phyloP scores from a whole-genome alignment of 2,888 invertebrate species.

The Rhodophaea formosa region DNA sequence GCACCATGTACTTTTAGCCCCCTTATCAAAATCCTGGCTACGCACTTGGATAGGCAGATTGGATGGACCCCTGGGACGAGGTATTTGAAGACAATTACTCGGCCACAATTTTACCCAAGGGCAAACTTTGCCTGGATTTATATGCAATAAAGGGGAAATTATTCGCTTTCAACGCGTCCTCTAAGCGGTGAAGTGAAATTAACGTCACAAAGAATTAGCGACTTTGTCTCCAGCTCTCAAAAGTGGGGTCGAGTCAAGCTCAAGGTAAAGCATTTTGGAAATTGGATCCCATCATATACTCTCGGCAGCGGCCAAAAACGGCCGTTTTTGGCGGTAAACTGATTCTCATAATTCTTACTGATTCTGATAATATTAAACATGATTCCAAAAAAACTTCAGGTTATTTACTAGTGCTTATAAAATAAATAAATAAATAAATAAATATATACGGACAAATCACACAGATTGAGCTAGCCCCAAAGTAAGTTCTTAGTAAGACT shows the following conservation, averaged over 20 bases:
- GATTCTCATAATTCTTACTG: too few relatives aligned
- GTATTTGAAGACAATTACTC: neutral
- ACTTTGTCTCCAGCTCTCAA: neutral
- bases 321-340: too few relatives aligned
- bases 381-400: too few relatives aligned
- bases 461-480: too few relatives aligned
- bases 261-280: neutral
- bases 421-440: too few relatives aligned
- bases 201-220: neutral
- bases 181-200: neutral
- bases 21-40: too few relatives aligned
- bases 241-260: neutral
- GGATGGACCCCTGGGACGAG: neutral
- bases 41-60: neutral
- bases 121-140: constrained; percentile 2
- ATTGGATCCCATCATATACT: neutral
- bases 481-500: too few relatives aligned
- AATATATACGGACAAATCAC: too few relatives aligned
- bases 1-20: too few relatives aligned
- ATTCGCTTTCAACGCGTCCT: neutral
- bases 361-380: too few relatives aligned
- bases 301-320: too few relatives aligned
- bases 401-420: too few relatives aligned
- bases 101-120: constrained; percentile 1
- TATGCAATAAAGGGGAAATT: neutral